Evolutionary conservation across 1,140 invertebrate genomes (phyloP), one percentile per base, ranked within the genome.

Genomic region (Charaxes varanes): DNA sequence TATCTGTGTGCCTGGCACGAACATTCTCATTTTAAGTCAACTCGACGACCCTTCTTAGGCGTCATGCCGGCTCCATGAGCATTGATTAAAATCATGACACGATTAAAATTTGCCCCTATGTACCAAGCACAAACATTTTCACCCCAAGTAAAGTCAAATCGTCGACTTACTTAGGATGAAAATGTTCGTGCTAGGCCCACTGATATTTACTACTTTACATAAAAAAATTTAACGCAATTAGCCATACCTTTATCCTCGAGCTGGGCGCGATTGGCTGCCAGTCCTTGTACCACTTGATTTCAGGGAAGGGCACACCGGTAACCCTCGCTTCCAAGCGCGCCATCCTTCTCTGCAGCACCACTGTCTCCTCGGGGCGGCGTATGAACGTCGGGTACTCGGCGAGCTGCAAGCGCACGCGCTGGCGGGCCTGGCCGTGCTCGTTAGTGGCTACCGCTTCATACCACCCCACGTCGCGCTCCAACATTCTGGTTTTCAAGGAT

Each of bases 271-370:
- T 67, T 1, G 94, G 95, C 64, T 94, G 92, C 95, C 96, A 98
- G 72, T 98, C 96, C 82, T 97, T 98, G 83, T 93, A 97, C 94
- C 95, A 98, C 69, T 95, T 97, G n/a, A 99, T 90, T 49, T 96
- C 94, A 0, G 97, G 97, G 59, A 92, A 91, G 0, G 97, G 97
- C 37, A 95, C 90, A 6, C 97, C 97, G 14, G 90, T 91, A 23
- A 99, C 90, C 31, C 93, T 87, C 23, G 96, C 97, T 64, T 93
- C 92, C 16, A 99, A 85, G 28, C 90, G 87, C 2, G 90, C 93
- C 28, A 87, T 88, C 36, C 90, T 89, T 24, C 94, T 83, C 2
- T 90, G 67, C 86, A 94, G 90, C 4, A 94, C 89, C 16, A 91
- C 89, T 1, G 89, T 89, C 70, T 99, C 95, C 34, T 95, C 91